These are phyloP conservation scores for Probaryconus sp. DNA, from an alignment of 1,140 invertebrate genomes.

Conservation along the genomic window DNA sequence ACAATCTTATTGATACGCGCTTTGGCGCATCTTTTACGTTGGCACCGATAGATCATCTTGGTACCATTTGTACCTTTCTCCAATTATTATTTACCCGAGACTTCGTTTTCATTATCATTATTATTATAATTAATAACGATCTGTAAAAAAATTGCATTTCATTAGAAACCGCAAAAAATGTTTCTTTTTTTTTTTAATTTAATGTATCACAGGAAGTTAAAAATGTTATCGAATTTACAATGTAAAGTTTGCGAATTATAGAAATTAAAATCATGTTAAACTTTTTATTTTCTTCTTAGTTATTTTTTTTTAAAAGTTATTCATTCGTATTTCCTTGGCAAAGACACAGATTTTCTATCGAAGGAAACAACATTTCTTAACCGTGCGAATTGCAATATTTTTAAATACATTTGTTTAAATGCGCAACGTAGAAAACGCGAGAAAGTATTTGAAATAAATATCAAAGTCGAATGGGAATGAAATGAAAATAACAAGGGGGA, in stretches of 20 bases:
- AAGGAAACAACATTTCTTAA: slow-evolving; percentile 7
- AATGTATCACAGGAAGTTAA: not conserved
- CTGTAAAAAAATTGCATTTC: not conserved
- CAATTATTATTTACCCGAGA: not conserved
- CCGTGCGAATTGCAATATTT: too few relatives aligned
- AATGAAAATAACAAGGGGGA: slow-evolving; percentile 24
- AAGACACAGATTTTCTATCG: too few relatives aligned
- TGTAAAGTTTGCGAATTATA: not conserved
- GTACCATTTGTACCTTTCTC: slow-evolving; percentile 31
- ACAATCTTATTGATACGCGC: slow-evolving; percentile 1
- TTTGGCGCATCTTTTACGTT: slow-evolving; percentile 5
- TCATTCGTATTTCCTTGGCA: too few relatives aligned
- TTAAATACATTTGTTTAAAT: too few relatives aligned
- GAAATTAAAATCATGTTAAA: too few relatives aligned
- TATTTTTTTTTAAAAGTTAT: too few relatives aligned
- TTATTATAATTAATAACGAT: not conserved
- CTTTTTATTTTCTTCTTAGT: too few relatives aligned
- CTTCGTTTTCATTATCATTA: too few relatives aligned
- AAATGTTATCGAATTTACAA: slow-evolving; percentile 5
- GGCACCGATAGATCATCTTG: slow-evolving; percentile 11
- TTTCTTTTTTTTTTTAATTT: not conserved
- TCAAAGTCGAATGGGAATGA: slow-evolving; percentile 1
- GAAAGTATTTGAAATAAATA: too few relatives aligned
- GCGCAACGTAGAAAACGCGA: slow-evolving; percentile 20
- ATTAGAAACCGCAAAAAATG: slow-evolving; percentile 5